Conservation (phyloP, 2,113 vertebrate species). For the Malurus elegans region DNA sequence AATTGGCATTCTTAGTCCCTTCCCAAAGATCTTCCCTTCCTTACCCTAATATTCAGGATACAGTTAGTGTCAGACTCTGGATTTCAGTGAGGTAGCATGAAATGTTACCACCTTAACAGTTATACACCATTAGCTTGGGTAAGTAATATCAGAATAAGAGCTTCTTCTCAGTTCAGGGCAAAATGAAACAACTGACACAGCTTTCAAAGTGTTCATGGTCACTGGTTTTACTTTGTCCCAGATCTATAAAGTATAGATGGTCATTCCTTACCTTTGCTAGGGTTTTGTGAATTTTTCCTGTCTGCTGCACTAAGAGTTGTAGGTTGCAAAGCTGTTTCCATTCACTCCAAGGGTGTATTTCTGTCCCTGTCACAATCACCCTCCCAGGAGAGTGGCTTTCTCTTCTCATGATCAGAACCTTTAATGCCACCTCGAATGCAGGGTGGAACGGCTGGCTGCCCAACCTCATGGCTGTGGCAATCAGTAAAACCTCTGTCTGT, state of each 20-base stretch:
- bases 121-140: background rate
- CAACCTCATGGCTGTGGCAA: background rate
- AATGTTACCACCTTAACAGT: too few species aligned
- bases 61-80: background rate
- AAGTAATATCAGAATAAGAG: background rate
- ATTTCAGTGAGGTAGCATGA: background rate
- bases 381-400: background rate
- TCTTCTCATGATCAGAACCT: background rate
- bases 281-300: background rate
- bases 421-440: accelerated
- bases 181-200: background rate
- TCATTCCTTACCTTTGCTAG: background rate
- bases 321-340: background rate
- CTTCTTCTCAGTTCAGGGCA: background rate
- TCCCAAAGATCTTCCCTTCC: background rate
- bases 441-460: background rate
- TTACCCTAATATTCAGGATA: background rate
- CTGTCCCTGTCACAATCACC: background rate
- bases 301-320: background rate
- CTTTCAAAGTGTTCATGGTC: background rate
- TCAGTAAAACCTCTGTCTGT: background rate
- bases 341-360: accelerated
- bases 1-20: background rate
- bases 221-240: background rate
- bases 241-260: background rate